phyloP scores from a whole-genome alignment of 2,113 vertebrate species.

The Aplodontia rufa region DNA sequence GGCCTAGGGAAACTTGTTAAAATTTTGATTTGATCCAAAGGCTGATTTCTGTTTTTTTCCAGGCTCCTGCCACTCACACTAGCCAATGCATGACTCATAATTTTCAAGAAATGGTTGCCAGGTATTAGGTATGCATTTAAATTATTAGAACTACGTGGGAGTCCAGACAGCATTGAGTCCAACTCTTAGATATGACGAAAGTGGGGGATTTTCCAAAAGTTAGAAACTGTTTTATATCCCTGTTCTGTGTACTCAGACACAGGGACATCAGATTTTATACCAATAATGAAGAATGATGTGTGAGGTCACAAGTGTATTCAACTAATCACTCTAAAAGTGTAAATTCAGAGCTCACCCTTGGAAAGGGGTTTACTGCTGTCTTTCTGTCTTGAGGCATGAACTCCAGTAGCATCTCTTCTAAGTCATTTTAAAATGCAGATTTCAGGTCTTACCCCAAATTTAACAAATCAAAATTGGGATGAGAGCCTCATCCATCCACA shows the following conservation, averaged over 20 bases:
- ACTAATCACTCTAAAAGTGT: neutral
- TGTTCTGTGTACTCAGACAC: neutral
- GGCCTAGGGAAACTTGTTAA: neutral
- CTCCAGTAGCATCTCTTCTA: neutral
- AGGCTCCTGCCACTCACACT: neutral
- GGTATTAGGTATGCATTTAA: neutral
- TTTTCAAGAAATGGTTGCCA: constrained; percentile 49
- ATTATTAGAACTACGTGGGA: neutral
- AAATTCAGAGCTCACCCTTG: neutral
- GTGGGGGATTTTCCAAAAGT: neutral
- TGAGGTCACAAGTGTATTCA: neutral
- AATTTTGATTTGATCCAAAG: neutral
- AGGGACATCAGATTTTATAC: neutral
- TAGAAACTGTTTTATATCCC: neutral
- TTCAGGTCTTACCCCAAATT: neutral
- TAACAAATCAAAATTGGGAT: neutral
- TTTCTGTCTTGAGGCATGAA: neutral
- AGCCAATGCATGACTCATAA: constrained; percentile 46
- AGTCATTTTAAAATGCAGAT: constrained; percentile 3
- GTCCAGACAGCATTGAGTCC: neutral
- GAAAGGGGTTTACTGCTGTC: neutral
- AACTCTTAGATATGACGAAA: constrained; percentile 31
- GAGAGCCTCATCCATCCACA: neutral
- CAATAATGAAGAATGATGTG: neutral
- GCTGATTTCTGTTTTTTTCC: neutral